These are phyloP conservation scores for Musca vetustissima DNA, from an alignment of 1,140 invertebrate genomes.

Conservation along the genomic window DNA sequence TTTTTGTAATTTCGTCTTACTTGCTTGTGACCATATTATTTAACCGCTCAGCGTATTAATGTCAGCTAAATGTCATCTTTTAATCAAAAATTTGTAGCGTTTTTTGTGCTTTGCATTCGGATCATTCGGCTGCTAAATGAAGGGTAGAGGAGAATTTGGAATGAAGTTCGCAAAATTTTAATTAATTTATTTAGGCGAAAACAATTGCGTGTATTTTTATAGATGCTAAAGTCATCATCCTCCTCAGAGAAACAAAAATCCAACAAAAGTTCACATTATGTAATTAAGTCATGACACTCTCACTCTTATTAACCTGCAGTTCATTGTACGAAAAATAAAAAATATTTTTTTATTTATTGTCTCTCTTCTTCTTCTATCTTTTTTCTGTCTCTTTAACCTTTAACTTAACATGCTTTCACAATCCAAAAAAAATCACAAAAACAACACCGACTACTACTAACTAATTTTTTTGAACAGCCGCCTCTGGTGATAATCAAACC, in stretches of 20 bases:
- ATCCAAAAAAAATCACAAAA: not conserved
- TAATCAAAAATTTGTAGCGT: constrained; percentile 8
- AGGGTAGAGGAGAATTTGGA: not conserved
- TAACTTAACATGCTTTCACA: constrained; percentile 13
- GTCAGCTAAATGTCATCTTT: constrained; percentile 23
- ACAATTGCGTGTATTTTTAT: not conserved
- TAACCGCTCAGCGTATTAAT: constrained; percentile 7
- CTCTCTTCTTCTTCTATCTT: not conserved
- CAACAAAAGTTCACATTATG: no score
- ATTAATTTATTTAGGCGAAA: no score
- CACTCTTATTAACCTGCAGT: no score
- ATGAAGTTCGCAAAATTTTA: no score
- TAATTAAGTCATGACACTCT: no score
- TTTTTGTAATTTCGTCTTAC: no score
- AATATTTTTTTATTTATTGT: no score
- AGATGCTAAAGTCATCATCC: no score
- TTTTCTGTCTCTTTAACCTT: not conserved
- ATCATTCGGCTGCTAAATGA: not conserved
- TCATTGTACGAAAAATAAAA: no score
- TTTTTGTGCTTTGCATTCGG: no score
- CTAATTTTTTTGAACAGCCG: constrained; percentile 4
- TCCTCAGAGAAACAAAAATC: no score
- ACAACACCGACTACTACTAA: not conserved
- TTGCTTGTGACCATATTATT: not conserved
- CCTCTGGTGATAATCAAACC: constrained; percentile 15